These are phyloP conservation scores for Cryptocephalus primarius DNA, from an alignment of 2,888 invertebrate genomes.

Conservation along the genomic window DNA sequence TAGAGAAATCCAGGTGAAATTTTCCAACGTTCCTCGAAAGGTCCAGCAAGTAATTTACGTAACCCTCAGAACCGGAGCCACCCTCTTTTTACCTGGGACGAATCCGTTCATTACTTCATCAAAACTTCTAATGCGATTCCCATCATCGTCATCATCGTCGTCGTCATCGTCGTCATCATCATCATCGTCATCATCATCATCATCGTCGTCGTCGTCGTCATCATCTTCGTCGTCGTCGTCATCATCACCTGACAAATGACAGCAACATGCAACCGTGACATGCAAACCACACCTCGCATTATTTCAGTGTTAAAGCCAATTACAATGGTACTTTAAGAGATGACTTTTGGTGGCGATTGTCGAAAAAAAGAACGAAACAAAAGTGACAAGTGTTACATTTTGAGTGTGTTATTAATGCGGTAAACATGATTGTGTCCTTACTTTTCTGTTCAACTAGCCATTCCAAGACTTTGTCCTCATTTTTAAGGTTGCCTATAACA, in stretches of 20 bases:
- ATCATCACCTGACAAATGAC: slow-evolving; percentile 37
- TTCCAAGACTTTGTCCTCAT: slow-evolving; percentile 90
- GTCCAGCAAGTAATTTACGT: too few relatives aligned
- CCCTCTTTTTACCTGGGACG: slow-evolving; percentile 36
- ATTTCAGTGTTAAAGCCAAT: slow-evolving; percentile 11
- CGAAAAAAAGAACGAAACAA: background rate
- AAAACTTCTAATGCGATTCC: slow-evolving; percentile 31
- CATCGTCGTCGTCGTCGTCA: slow-evolving; percentile 35
- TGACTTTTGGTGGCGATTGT: too few relatives aligned
- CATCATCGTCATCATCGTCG: slow-evolving; percentile 35
- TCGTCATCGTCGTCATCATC: slow-evolving; percentile 40
- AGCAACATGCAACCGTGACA: slow-evolving; percentile 35
- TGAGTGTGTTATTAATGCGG: too few relatives aligned
- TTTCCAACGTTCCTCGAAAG: too few relatives aligned
- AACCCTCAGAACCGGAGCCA: too few relatives aligned
- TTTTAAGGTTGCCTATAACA: slow-evolving; percentile 85
- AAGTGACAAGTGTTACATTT: background rate
- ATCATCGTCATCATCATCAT: slow-evolving; percentile 44
- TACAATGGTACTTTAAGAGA: background rate
- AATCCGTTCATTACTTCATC: slow-evolving; percentile 27
- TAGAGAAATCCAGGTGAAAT: too few relatives aligned
- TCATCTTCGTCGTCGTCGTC: slow-evolving; percentile 42
- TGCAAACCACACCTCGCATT: slow-evolving; percentile 26
- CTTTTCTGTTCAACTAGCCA: slow-evolving; percentile 94
- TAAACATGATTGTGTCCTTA: slow-evolving; percentile 55